These are phyloP conservation scores for Oriolus oriolus DNA, from an alignment of 2,113 vertebrate genomes.

Conservation along the genomic window DNA sequence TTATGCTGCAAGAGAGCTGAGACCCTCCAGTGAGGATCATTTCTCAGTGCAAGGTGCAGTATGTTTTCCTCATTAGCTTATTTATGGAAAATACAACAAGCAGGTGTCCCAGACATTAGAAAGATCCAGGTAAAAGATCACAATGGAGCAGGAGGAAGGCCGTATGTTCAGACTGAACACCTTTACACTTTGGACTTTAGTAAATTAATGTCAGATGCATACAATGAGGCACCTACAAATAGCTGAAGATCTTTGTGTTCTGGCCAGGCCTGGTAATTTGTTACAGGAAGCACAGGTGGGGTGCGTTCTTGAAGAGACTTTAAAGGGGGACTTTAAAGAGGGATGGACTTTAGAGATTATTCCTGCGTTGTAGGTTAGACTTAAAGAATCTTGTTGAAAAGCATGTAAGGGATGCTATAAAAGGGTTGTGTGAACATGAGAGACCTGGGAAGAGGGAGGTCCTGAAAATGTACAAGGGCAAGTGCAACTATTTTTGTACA, in stretches of 20 bases:
- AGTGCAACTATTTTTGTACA: background rate
- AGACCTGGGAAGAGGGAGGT: background rate
- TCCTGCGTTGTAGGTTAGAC: background rate
- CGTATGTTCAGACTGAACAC: background rate
- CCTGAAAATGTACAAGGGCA: background rate
- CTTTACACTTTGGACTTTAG: background rate
- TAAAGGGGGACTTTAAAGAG: background rate
- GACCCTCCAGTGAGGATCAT: background rate
- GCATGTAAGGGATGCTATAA: background rate
- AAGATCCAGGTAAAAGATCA: background rate
- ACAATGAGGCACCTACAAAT: background rate
- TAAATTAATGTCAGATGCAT: background rate
- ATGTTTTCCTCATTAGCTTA: background rate
- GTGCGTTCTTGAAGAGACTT: background rate
- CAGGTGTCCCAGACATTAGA: background rate
- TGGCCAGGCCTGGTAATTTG: background rate
- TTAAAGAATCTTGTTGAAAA: background rate
- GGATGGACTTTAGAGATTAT: background rate
- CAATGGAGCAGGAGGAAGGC: background rate
- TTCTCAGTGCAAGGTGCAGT: background rate
- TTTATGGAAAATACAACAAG: background rate
- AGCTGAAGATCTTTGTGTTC: background rate
- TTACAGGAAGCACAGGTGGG: background rate
- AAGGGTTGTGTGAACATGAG: background rate
- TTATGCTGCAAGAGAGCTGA: background rate